A percentile compares a stretch with the other conserved stretches of the same genome.
Evolutionary conservation across 2,113 vertebrate genomes (phyloP).

Genomic region (Phaethon lepturus): DNA sequence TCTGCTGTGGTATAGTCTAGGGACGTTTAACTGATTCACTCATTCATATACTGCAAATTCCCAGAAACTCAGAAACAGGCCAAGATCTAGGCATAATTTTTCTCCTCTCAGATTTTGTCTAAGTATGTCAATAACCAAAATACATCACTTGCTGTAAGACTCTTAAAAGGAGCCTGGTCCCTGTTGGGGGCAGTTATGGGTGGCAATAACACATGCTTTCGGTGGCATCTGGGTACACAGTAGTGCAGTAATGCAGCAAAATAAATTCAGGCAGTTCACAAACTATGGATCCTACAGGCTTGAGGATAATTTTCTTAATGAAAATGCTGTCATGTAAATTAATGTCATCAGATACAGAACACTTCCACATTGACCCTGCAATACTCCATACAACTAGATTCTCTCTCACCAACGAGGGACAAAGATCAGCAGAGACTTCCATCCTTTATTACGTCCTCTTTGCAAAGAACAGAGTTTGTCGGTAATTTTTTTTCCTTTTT

Average conservation of each 20-base stretch:
- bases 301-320: neutral
- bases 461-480: conserved; percentile 62
- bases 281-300: neutral
- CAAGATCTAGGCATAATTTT: neutral
- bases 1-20: neutral
- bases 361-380: conserved; percentile 74
- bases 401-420: conserved; percentile 60
- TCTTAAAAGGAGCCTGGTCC: neutral
- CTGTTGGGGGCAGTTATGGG: fast-evolving
- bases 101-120: neutral
- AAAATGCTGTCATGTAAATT: neutral
- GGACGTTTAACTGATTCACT: neutral
- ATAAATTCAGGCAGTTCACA: neutral
- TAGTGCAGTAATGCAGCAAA: neutral
- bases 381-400: conserved; percentile 80
- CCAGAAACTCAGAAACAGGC: neutral
- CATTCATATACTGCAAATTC: neutral
- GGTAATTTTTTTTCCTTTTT: conserved; percentile 72
- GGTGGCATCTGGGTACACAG: neutral
- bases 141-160: neutral
- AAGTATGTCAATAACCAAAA: neutral
- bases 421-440: conserved; percentile 67
- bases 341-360: conserved; percentile 83
- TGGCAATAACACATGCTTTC: neutral
- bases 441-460: conserved; percentile 46